Evolutionary conservation across 2,888 invertebrate species (phyloP), one percentile per base, ranked within the genome.

Genomic region (Heliconius hortense): DNA sequence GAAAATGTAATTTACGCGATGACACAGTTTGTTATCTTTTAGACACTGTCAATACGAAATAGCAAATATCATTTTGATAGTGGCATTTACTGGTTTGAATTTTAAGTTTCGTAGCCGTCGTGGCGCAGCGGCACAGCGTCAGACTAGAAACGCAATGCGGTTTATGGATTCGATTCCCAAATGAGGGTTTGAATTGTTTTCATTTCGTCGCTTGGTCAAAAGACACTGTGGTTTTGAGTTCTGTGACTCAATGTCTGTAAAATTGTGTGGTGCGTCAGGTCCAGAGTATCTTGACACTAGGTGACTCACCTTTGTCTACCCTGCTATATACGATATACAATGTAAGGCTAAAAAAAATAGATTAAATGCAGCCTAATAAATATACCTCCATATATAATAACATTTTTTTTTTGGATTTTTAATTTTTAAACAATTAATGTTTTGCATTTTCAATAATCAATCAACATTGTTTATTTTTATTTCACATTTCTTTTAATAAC

Each of bases 11-110:
- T 53, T 68, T 39, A 43, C 7, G 7, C 10, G n/a, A 66, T 66
- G 66, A 66, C 66, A 66, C 39, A 39, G 7, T 66, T 66, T 66
- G 39, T 39, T 66, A 66, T 66, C 66, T 66, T 13, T 66, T 43
- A 39, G 39, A 39, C 39, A 64, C 64, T 74, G 72, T 66, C 48
- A 69, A 39, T 35, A 69, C 66, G 62, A 67, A 67, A 66, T 72
- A 74, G 35, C 60, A 77, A 69, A 75, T 79, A 77, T 73, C 59
- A 72, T 75, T 72, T 60, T 69, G 74, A 78, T 78, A 75, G 48
- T 72, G 68, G 73, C 31, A 43, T 60, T 26, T 68, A 53, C 31
- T 69, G 31, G 31, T 69, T 5, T 56, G 15, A 56, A 13, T 31
- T 28, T 69, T 31, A 56, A 69, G 24, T 66, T 66, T 10, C 4